These are phyloP conservation scores for Nyctibius grandis DNA, from an alignment of 2,797 vertebrate genomes.

Conservation along the genomic window DNA sequence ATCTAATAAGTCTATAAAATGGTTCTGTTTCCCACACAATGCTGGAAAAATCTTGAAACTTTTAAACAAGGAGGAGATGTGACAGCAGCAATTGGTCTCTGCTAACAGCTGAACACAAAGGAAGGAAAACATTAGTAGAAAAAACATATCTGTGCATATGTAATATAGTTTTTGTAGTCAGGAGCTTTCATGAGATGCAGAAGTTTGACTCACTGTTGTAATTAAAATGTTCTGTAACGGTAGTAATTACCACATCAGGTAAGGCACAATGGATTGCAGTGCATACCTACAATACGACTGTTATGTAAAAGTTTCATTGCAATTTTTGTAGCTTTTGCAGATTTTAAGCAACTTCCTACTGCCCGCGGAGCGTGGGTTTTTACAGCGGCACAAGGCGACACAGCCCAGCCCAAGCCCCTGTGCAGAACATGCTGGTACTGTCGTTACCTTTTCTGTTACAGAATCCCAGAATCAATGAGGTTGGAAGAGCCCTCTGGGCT, in stretches of 20 bases:
- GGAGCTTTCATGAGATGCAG: not conserved
- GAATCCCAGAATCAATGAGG: too few relatives aligned
- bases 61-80: not conserved
- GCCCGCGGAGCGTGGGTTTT: not conserved
- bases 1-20: not conserved
- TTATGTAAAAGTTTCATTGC: not conserved
- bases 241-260: conserved; percentile 58
- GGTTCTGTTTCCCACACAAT: too few relatives aligned
- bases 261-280: not conserved
- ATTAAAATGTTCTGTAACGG: conserved; percentile 45
- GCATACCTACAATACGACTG: not conserved
- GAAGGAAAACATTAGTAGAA: not conserved
- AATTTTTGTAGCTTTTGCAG: not conserved
- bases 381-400: accelerated
- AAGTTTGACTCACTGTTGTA: conserved; percentile 40
- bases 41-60: not conserved
- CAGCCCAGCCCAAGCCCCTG: not conserved
- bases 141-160: not conserved
- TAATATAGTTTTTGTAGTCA: not conserved
- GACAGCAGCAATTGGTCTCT: not conserved
- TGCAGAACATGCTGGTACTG: accelerated
- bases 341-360: not conserved
- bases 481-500: too few relatives aligned
- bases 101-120: not conserved
- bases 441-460: too few relatives aligned